phyloP scores from a whole-genome alignment of 2,113 vertebrate species.

The Peucedramus taeniatus region DNA sequence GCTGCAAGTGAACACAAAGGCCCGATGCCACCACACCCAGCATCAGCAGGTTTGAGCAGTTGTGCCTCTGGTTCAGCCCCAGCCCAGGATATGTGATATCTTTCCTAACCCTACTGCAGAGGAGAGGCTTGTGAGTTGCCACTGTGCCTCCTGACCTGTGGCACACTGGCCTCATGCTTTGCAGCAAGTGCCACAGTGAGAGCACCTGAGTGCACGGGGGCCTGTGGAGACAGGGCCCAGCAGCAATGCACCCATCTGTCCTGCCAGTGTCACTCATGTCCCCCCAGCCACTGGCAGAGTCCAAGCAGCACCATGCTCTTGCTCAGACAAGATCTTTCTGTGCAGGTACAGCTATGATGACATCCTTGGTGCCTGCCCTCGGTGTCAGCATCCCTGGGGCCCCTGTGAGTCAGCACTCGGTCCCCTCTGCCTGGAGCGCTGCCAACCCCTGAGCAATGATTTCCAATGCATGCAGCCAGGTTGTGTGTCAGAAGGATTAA shows the following conservation, averaged over 20 bases:
- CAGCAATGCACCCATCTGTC: accelerated
- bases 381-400: not conserved
- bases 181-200: not conserved
- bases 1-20: not conserved
- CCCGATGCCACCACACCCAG: accelerated
- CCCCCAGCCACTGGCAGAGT: not conserved
- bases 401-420: not conserved
- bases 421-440: not conserved
- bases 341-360: not conserved
- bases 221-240: not conserved
- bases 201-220: accelerated
- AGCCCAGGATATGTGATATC: accelerated
- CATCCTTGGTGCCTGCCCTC: not conserved
- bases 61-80: not conserved
- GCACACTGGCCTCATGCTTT: accelerated
- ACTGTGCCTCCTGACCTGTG: not conserved
- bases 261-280: not conserved
- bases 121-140: not conserved
- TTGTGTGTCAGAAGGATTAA: constrained; percentile 51
- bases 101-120: not conserved
- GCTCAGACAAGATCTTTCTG: not conserved
- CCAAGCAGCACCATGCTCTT: not conserved
- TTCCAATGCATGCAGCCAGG: constrained; percentile 42
- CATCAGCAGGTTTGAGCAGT: accelerated
- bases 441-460: constrained; percentile 41